Percentiles rank a stretch among this genome's conserved stretches.
These are phyloP conservation scores for Doryteuthis pealeii DNA, from an alignment of 1,140 invertebrate genomes.

Conservation along the genomic window DNA sequence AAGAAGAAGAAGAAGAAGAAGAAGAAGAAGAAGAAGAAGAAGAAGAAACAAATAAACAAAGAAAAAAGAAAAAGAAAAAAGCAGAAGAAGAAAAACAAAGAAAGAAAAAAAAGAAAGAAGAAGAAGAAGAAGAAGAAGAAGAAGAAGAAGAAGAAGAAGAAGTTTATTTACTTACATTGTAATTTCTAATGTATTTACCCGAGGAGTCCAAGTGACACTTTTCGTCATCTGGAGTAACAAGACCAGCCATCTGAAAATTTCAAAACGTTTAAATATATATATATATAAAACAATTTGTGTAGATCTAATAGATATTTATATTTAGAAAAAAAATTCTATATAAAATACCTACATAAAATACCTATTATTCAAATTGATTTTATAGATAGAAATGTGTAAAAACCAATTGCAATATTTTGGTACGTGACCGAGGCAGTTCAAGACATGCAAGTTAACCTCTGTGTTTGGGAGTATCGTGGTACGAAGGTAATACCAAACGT, in stretches of 20 bases:
- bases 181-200: slow-evolving; percentile 70
- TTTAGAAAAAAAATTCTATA: neutral
- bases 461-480: too few relatives aligned
- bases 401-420: too few relatives aligned
- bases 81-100: too few relatives aligned
- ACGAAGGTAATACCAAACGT: too few relatives aligned
- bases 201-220: slow-evolving; percentile 75
- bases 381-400: too few relatives aligned
- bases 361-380: neutral
- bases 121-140: slow-evolving; percentile 2
- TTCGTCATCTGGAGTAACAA: slow-evolving; percentile 90
- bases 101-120: neutral
- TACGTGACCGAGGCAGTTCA: too few relatives aligned
- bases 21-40: neutral
- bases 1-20: neutral
- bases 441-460: too few relatives aligned
- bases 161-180: neutral
- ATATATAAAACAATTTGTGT: too few relatives aligned
- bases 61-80: too few relatives aligned
- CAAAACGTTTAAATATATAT: neutral
- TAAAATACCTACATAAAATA: neutral
- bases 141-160: neutral
- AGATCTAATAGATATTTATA: too few relatives aligned
- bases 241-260: slow-evolving; percentile 74
- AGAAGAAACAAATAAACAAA: too few relatives aligned